phyloP scores from a whole-genome alignment of 2,113 vertebrate genomes.

The Pipra filicauda region DNA sequence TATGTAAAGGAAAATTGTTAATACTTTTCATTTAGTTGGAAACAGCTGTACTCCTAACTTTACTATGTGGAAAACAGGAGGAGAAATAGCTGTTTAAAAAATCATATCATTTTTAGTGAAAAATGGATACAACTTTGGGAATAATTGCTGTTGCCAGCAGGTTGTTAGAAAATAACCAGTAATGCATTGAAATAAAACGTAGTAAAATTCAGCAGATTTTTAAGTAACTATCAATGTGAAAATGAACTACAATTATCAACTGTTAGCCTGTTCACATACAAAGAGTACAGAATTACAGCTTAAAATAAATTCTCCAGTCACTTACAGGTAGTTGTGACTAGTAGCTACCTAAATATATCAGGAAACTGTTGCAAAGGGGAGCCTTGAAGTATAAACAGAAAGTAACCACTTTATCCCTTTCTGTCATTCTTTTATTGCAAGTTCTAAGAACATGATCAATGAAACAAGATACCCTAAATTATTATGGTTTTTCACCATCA shows the following conservation, averaged over 20 bases:
- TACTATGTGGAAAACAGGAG: neutral
- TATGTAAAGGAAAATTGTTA: neutral
- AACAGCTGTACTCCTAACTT: conserved; percentile 22
- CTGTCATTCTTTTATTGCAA: neutral
- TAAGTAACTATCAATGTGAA: neutral
- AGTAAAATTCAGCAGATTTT: neutral
- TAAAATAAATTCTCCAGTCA: neutral
- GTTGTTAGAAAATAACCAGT: neutral
- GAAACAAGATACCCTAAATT: neutral
- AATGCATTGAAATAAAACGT: neutral
- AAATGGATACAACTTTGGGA: neutral
- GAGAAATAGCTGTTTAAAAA: conserved; percentile 3
- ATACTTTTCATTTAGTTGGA: neutral
- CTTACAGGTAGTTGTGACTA: neutral
- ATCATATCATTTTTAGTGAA: neutral
- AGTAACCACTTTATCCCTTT: neutral
- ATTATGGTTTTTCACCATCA: neutral
- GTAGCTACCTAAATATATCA: neutral
- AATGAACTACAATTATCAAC: neutral
- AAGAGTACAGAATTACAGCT: neutral
- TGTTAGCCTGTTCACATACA: neutral
- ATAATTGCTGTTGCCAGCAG: neutral
- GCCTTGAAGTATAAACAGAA: neutral
- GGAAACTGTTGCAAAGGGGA: neutral
- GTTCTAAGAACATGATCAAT: neutral